Conservation (phyloP, 2,888 invertebrate species). For the Apeira syringaria region DNA sequence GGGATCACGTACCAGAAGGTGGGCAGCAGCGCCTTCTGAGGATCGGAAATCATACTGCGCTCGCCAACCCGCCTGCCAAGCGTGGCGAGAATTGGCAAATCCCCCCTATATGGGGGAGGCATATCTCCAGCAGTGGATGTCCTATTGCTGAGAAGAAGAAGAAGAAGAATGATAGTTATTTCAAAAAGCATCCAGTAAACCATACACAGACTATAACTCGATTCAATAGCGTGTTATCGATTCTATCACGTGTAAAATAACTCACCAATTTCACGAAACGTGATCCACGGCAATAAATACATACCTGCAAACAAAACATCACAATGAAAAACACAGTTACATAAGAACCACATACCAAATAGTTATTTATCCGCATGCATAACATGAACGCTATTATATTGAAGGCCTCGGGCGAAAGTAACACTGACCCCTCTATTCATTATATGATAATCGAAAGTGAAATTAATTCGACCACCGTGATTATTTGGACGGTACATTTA, state of each 20-base stretch:
- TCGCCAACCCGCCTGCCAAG: too few relatives aligned
- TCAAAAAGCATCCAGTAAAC: too few relatives aligned
- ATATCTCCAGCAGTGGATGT: too few relatives aligned
- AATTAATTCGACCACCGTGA: conserved; percentile 66
- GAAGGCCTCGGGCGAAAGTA: conserved; percentile 67
- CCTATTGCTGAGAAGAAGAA: too few relatives aligned
- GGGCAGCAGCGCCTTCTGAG: too few relatives aligned
- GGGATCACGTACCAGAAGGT: too few relatives aligned
- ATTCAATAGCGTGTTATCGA: too few relatives aligned
- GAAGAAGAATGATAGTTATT: too few relatives aligned
- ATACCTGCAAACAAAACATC: conserved; percentile 59
- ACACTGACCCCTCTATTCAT: conserved; percentile 73
- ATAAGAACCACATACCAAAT: conserved; percentile 24
- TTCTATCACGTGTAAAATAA: background rate
- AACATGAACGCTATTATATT: conserved; percentile 56
- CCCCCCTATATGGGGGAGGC: too few relatives aligned
- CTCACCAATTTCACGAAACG: conserved; percentile 10
- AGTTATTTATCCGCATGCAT: conserved; percentile 32
- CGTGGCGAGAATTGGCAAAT: too few relatives aligned
- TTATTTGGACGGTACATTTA: conserved; percentile 58
- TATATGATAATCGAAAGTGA: conserved; percentile 75
- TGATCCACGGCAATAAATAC: conserved; percentile 30
- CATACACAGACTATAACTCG: background rate
- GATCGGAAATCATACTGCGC: too few relatives aligned
- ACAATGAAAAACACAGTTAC: conserved; percentile 40